Evolutionary conservation across 2,888 invertebrate genomes (phyloP).

Genomic region (Girardia tigrina): DNA sequence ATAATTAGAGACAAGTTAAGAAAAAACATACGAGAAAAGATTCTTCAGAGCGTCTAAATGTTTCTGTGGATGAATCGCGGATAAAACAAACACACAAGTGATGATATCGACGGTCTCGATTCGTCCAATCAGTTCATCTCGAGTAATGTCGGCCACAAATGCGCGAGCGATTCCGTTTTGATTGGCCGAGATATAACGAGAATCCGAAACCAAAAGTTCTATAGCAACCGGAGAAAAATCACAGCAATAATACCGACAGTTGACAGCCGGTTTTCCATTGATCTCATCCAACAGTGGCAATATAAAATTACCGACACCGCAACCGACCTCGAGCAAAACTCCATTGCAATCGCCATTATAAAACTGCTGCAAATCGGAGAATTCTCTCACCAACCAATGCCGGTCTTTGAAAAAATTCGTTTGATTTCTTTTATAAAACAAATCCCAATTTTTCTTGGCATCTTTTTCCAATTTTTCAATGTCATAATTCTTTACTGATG

Average conservation of each 20-base stretch:
- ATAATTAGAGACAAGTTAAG: background rate
- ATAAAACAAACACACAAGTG: constrained; percentile 82
- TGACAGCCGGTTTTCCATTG: background rate
- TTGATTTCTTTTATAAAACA: constrained; percentile 86
- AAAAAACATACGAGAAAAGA: constrained; percentile 10
- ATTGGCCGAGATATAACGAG: background rate
- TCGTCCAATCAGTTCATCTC: background rate
- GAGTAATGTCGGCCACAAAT: background rate
- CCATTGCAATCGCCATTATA: constrained; percentile 1
- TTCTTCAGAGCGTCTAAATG: constrained; percentile 54
- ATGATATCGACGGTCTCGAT: constrained; percentile 61
- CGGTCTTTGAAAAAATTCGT: constrained; percentile 82
- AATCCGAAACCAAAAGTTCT: constrained; percentile 54
- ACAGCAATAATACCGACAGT: constrained; percentile 56
- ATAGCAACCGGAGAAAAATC: constrained; percentile 82
- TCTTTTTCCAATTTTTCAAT: constrained; percentile 66
- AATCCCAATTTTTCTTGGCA: constrained; percentile 78
- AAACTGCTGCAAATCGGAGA: constrained; percentile 49
- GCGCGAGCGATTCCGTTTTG: background rate
- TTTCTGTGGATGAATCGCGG: constrained; percentile 76
- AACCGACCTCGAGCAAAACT: constrained; percentile 67
- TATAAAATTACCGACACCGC: constrained; percentile 90
- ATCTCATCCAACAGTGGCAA: constrained; percentile 74
- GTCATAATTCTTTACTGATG: constrained; percentile 58
- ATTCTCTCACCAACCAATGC: constrained; percentile 89